These are phyloP conservation scores for Drosophila novamexicana DNA, from an alignment of 1,140 invertebrate genomes.

Conservation along the genomic window DNA sequence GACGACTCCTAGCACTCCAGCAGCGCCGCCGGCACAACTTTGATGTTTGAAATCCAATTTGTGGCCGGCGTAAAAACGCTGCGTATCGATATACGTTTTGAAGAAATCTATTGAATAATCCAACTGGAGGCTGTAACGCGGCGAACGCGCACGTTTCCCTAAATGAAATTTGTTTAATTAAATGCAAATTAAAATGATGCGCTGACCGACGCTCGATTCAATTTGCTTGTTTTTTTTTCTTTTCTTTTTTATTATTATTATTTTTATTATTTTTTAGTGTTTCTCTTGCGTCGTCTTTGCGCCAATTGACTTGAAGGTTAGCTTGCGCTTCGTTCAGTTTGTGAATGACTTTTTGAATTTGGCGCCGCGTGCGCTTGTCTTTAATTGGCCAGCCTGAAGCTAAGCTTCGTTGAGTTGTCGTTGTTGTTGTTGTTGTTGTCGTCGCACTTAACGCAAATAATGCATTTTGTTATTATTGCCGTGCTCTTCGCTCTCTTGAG, in stretches of 20 bases:
- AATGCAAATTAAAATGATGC: too few species aligned
- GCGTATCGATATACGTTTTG: constrained; percentile 84
- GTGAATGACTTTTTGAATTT: not conserved
- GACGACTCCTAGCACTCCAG: constrained; percentile 84
- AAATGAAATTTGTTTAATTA: constrained; percentile 14
- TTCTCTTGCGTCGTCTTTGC: not conserved
- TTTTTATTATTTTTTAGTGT: not conserved
- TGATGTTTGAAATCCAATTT: constrained; percentile 87
- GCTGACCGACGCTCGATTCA: too few species aligned
- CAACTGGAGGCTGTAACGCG: constrained; percentile 79
- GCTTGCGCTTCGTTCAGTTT: not conserved
- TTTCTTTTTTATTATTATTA: not conserved
- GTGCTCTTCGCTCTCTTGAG: constrained; percentile 6
- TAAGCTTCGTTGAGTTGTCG: not conserved
- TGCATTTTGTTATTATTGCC: constrained; percentile 7
- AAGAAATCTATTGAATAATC: constrained; percentile 83
- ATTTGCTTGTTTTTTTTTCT: too few species aligned
- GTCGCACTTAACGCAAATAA: constrained; percentile 1
- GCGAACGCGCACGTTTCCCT: constrained; percentile 52
- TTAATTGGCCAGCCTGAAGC: not conserved
- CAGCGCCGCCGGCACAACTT: constrained; percentile 84
- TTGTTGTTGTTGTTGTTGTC: not conserved
- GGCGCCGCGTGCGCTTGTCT: not conserved
- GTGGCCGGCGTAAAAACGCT: constrained; percentile 84
- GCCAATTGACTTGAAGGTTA: too few species aligned